A percentile compares a stretch with the other conserved stretches of the same genome.
Evolutionary conservation across 2,797 vertebrate species (phyloP).

Genomic region (Poecilia wingei): DNA sequence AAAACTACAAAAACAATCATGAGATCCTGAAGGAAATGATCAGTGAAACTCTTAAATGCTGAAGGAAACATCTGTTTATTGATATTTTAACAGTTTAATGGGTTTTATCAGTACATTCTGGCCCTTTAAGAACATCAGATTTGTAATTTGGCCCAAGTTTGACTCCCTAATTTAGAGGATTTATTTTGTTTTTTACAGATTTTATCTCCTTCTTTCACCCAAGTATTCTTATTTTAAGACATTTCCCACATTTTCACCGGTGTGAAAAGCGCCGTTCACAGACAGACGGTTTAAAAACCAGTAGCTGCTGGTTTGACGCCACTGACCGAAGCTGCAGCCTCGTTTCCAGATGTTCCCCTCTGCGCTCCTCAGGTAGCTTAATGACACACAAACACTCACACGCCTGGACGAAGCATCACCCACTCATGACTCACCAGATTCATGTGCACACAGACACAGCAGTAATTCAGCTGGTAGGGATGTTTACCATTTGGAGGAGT

Average conservation of each 20-base stretch:
- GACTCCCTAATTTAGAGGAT: too few relatives aligned
- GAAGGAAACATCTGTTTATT: too few relatives aligned
- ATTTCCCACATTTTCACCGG: background rate
- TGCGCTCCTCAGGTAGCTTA: constrained; percentile 50
- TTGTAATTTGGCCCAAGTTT: too few relatives aligned
- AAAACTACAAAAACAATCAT: too few relatives aligned
- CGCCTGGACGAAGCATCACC: constrained; percentile 38
- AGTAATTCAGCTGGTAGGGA: constrained; percentile 40
- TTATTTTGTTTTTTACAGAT: too few relatives aligned
- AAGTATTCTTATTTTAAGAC: background rate
- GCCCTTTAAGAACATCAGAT: too few relatives aligned
- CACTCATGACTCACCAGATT: constrained; percentile 58
- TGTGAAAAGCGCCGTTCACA: constrained; percentile 1
- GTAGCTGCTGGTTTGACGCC: constrained; percentile 30
- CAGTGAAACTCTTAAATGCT: too few relatives aligned
- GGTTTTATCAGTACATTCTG: too few relatives aligned
- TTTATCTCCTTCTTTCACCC: too few relatives aligned
- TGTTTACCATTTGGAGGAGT: constrained; percentile 81
- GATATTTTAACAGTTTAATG: too few relatives aligned
- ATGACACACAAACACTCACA: constrained; percentile 39
- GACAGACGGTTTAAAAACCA: constrained; percentile 37
- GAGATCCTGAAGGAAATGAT: too few relatives aligned
- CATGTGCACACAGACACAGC: constrained; percentile 48
- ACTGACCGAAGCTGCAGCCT: constrained; percentile 63
- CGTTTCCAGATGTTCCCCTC: constrained; percentile 62